These are phyloP conservation scores for Dendronephthya gigantea DNA, from an alignment of 64 coral and sea anemone genomes.

Conservation along the genomic window DNA sequence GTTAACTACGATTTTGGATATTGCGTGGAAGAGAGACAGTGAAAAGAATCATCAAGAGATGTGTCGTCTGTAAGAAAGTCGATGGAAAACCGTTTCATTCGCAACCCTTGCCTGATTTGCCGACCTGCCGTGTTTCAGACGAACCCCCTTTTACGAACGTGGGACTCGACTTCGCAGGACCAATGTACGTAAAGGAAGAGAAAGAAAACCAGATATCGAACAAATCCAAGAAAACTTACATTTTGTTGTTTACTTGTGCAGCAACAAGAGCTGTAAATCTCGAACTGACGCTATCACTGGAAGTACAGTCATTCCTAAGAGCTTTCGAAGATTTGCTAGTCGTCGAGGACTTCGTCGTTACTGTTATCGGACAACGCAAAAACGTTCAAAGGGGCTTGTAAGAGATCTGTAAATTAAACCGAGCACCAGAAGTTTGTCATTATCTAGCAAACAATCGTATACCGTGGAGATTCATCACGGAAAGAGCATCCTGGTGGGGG, in stretches of 20 bases:
- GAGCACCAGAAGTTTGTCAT: conserved; percentile 20
- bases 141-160: not conserved
- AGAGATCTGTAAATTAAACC: conserved; percentile 10
- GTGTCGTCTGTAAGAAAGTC: not conserved
- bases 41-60: not conserved
- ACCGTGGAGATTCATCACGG: conserved; percentile 28
- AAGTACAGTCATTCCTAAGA: not conserved
- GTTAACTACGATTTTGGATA: not conserved
- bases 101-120: not conserved
- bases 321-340: not conserved
- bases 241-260: conserved; percentile 5
- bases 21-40: not conserved
- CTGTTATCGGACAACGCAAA: not conserved
- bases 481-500: conserved; percentile 32
- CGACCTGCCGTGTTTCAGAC: not conserved
- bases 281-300: not conserved
- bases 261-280: not conserved
- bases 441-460: conserved; percentile 28
- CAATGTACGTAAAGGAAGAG: not conserved
- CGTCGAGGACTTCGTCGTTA: not conserved
- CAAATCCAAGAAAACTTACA: not conserved
- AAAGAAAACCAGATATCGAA: not conserved
- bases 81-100: not conserved
- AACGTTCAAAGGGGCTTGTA: not conserved
- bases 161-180: not conserved